Base-by-base conservation (phyloP, 2,113 vertebrate species). In the Mesitornis unicolor region DNA sequence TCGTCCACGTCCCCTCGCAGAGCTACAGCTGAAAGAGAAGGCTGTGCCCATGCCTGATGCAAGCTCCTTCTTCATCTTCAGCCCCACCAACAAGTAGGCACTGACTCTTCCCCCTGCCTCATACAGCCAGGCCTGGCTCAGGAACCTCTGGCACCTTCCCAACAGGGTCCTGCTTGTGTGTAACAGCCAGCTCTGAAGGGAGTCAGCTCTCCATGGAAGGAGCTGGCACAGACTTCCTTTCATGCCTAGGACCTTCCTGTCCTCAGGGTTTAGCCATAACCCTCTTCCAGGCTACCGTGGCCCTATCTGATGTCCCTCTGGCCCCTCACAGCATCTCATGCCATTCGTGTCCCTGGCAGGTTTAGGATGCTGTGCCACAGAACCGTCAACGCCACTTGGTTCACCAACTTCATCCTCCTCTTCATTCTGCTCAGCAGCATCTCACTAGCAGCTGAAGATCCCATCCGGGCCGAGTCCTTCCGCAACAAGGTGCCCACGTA, bases 341-440 rank as follows among this genome's bases (percentile, higher is more conserved):
- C 29, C 4, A 0, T 35, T 35, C 29, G 51, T 80, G 47, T 22
- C 85, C 50, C 35, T 83, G 67, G 24, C 96, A 99, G 99, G 97
- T 98, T 99, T 95, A 98, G 99, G 6, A 98, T 99, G 59, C 93
- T 99, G 36, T 99, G 99, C 94, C 99, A 99, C 97, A 99, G 99
- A 88, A 99, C 98, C 33, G 98, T 99, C 95, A 99, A 99, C 1
- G 99, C 99, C 92, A 99, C 99, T 8, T 99, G 99, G 96, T 99
- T 99, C 98, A 99, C 99, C 97, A 99, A 99, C 98, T 98, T 99
- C 91, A 99, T 99, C 98, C 98, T 99, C 68, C 98, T 99, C 80
- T 99, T 99, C 98, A 99, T 99, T 95, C 98, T 99, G 95, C 99
- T 99, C 89, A 99, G 99, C 96, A 99, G 99, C n/a, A 99, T 99